A percentile compares a stretch with the other conserved stretches of the same genome.
These are phyloP conservation scores for Lepus oiostolus DNA, from an alignment of 2,797 vertebrate genomes.

Conservation along the genomic window DNA sequence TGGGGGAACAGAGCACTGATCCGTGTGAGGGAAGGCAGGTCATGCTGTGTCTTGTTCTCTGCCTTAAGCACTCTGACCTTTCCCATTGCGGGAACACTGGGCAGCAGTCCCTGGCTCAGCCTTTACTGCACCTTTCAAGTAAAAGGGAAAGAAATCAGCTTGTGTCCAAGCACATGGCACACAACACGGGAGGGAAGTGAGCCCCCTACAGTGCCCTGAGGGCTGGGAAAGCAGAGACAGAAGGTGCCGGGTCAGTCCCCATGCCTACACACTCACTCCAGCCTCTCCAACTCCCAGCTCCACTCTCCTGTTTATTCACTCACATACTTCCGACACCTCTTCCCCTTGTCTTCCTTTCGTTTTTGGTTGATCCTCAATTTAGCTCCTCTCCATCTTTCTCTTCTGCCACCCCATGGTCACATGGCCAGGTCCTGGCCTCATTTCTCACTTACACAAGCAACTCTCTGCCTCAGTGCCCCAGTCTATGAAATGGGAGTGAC, in stretches of 20 bases:
- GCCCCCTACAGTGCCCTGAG: background rate
- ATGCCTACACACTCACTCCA: rapidly evolving
- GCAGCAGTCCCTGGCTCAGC: background rate
- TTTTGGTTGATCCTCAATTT: background rate
- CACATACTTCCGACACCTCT: too few relatives aligned
- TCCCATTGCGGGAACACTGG: background rate
- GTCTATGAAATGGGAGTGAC: background rate
- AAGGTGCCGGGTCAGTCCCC: background rate
- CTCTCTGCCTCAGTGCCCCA: background rate
- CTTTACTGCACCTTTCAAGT: background rate
- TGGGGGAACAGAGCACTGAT: background rate
- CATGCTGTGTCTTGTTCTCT: rapidly evolving
- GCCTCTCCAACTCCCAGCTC: background rate
- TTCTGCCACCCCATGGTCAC: background rate
- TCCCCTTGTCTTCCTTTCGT: background rate
- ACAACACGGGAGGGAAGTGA: background rate
- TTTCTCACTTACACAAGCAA: background rate
- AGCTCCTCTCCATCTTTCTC: background rate
- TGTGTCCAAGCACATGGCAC: background rate
- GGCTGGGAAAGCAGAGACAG: background rate
- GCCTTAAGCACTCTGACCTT: background rate
- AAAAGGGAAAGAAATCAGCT: background rate
- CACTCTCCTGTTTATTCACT: too few relatives aligned
- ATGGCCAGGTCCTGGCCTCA: background rate
- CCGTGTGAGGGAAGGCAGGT: too few relatives aligned